Conservation (phyloP, 2,113 vertebrate species). For the Brachionichthys hirsutus region DNA sequence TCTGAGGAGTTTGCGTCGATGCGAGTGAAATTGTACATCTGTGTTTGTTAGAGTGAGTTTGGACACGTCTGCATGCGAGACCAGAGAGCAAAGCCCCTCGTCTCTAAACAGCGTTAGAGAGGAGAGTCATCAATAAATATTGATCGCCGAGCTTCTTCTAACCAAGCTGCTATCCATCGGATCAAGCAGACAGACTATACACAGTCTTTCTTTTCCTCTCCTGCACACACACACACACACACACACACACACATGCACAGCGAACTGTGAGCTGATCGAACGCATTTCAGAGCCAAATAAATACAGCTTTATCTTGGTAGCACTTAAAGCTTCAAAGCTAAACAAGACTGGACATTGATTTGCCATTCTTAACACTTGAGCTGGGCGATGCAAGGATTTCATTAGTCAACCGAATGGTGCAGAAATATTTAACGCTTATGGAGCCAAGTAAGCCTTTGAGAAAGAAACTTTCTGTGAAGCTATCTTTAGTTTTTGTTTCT, state of each 20-base stretch:
- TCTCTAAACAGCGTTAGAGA: slow-evolving; percentile 48
- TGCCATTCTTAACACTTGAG: slow-evolving; percentile 47
- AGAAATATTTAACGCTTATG: slow-evolving; percentile 1
- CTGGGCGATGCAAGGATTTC: slow-evolving; percentile 27
- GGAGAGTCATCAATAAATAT: slow-evolving; percentile 63
- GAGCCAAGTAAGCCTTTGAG: neutral
- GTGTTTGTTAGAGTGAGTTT: neutral
- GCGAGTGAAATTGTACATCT: slow-evolving; percentile 2
- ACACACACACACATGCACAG: neutral
- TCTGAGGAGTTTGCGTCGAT: neutral
- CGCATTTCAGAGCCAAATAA: slow-evolving; percentile 46
- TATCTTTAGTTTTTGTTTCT: slow-evolving; percentile 14
- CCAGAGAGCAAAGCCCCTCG: slow-evolving; percentile 49
- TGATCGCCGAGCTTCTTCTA: slow-evolving; percentile 46
- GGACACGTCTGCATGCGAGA: slow-evolving; percentile 13
- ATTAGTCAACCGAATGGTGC: neutral
- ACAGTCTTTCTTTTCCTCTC: slow-evolving; percentile 24
- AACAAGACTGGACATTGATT: slow-evolving; percentile 56
- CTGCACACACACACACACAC: slow-evolving; percentile 5
- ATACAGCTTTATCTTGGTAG: slow-evolving; percentile 43
- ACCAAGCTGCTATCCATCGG: slow-evolving; percentile 47
- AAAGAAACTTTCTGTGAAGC: neutral
- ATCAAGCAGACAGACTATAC: slow-evolving; percentile 46
- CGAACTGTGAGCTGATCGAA: slow-evolving; percentile 27
- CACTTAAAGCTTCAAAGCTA: slow-evolving; percentile 47